phyloP scores from a whole-genome alignment of 30 jellyfish, hydroid and myxozoan genomes.

The Hydra vulgaris region DNA sequence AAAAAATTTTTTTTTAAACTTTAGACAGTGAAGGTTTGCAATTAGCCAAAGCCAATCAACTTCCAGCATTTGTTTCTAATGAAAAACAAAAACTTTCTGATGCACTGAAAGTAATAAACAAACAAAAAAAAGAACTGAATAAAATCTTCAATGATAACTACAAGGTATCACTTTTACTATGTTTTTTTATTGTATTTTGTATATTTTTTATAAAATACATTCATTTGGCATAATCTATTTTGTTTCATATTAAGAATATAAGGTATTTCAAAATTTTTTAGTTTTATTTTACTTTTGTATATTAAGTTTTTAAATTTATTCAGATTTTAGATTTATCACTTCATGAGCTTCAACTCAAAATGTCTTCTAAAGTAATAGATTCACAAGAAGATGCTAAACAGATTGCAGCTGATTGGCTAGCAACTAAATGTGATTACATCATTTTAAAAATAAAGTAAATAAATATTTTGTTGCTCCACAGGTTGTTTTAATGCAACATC shows the following conservation, averaged over 20 bases:
- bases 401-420: conserved; percentile 78
- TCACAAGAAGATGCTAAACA: conserved; percentile 20
- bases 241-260: too few relatives aligned
- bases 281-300: neutral
- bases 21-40: conserved; percentile 85
- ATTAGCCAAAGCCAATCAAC: conserved; percentile 65
- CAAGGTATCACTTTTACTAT: too few relatives aligned
- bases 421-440: conserved; percentile 77
- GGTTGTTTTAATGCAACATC: too few relatives aligned
- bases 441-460: conserved; percentile 51
- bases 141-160: conserved; percentile 20
- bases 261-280: conserved; percentile 20
- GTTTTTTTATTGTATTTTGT: too few relatives aligned
- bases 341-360: neutral
- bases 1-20: neutral
- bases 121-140: conserved; percentile 14
- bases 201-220: too few relatives aligned
- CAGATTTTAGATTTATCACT: neutral
- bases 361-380: neutral
- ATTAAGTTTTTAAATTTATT: too few relatives aligned
- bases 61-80: conserved; percentile 33
- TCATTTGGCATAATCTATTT: too few relatives aligned
- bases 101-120: conserved; percentile 19
- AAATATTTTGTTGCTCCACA: neutral
- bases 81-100: conserved; percentile 34